Evolutionary conservation across 2,888 invertebrate genomes (phyloP), one percentile per base, ranked within the genome.

Genomic region (Trichacis sp.): DNA sequence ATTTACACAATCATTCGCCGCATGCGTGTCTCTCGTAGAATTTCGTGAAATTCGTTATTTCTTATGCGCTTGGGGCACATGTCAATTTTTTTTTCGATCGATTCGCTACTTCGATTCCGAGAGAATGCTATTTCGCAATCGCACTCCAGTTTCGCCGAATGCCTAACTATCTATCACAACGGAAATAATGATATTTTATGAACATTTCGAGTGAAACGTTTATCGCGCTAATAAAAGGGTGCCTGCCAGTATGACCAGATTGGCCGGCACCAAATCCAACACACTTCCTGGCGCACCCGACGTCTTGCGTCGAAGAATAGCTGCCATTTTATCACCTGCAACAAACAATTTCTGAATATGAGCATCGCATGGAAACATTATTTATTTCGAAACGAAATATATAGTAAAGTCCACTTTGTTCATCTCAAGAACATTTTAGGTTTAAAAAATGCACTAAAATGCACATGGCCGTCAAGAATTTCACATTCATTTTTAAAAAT

Each of bases 281-380:
- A 73, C 70, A 62, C 72, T 76, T 71, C 76, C 75, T 62, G 73
- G 65, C 58, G 75, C 77, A 46, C 74, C 81, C 70, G 83, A 82
- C 66, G 88, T 88, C 85, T 92, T 93, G 84, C 94, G 89, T 83
- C 93, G 90, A 76, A 93, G 89, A 78, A 94, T 94, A 74, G 95
- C 94, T 77, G 95, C 94, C 90, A 94, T 94, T 86, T 94, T 94
- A 88, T 95, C 94, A 82, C 94, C 95, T 94, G 88, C 45, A 85
- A 86, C 71, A 79, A 3, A 52, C 42, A 56, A n/a, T n/a, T n/a
- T n/a, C n/a, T n/a, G n/a, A n/a, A n/a, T n/a, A n/a, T n/a, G n/a
- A n/a, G n/a, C n/a, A n/a, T n/a, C n/a, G n/a, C n/a, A n/a, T n/a
- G n/a, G n/a, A n/a, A n/a, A n/a, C n/a, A n/a, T n/a, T n/a, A n/a